These are phyloP conservation scores for Temnothorax curvispinosus DNA, from an alignment of 1,140 invertebrate genomes.

Conservation along the genomic window DNA sequence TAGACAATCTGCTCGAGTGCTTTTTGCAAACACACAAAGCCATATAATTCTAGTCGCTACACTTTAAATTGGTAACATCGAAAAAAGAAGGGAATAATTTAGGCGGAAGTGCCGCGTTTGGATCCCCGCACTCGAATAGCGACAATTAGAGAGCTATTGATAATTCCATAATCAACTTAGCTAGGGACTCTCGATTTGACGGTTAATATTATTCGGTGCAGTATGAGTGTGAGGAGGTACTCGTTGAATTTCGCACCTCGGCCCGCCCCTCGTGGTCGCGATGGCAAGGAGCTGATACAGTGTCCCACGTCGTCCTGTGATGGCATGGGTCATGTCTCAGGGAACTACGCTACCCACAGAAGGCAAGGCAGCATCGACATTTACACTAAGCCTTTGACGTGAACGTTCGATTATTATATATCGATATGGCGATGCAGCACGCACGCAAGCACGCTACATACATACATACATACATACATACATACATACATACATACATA, in stretches of 20 bases:
- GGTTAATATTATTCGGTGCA: slow-evolving; percentile 81
- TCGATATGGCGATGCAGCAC: slow-evolving; percentile 74
- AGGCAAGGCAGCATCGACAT: slow-evolving; percentile 86
- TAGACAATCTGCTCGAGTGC: not conserved
- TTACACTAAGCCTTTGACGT: slow-evolving; percentile 74
- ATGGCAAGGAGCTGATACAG: slow-evolving; percentile 90
- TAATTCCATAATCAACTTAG: slow-evolving; percentile 14
- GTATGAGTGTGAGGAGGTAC: slow-evolving; percentile 85
- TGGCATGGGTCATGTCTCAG: slow-evolving; percentile 91
- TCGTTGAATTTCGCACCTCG: slow-evolving; percentile 85
- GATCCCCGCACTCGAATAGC: not conserved
- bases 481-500: slow-evolving; percentile 34
- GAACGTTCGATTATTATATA: slow-evolving; percentile 67
- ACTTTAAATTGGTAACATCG: not conserved
- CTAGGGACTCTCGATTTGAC: slow-evolving; percentile 61
- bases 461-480: not conserved
- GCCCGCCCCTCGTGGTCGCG: slow-evolving; percentile 86
- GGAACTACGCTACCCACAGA: slow-evolving; percentile 91
- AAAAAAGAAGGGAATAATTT: not conserved
- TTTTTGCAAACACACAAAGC: not conserved
- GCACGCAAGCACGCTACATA: slow-evolving; percentile 71
- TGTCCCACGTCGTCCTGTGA: slow-evolving; percentile 92
- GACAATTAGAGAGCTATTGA: slow-evolving; percentile 5
- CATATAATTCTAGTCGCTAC: not conserved
- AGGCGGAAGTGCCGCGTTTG: not conserved